phyloP scores from a whole-genome alignment of 1,140 invertebrate genomes.

The Anoplolepis gracilipes region DNA sequence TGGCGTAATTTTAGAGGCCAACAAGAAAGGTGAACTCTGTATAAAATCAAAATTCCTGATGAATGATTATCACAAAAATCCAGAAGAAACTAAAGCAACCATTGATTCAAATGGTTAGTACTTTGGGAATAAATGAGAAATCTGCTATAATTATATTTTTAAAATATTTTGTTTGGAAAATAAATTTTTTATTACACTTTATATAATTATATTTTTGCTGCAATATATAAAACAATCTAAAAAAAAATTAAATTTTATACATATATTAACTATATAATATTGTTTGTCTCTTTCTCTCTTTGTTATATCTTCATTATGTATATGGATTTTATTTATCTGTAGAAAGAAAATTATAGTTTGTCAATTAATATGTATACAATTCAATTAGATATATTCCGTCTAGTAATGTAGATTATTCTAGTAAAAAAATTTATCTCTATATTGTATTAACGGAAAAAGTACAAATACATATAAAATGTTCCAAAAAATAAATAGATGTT shows the following conservation, averaged over 20 bases:
- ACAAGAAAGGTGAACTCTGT: constrained; percentile 82
- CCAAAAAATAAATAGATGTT: not conserved
- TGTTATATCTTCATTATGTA: not conserved
- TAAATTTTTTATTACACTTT: not conserved
- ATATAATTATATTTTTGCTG: not conserved
- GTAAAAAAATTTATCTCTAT: not conserved
- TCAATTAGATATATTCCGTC: not conserved
- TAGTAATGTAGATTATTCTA: not conserved
- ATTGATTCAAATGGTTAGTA: constrained; percentile 85
- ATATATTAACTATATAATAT: not conserved
- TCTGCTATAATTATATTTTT: not conserved
- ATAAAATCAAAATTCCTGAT: constrained; percentile 78
- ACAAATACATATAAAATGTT: not conserved
- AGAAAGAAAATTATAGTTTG: not conserved
- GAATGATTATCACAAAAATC: constrained; percentile 73
- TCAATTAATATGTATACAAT: not conserved
- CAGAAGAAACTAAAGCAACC: constrained; percentile 82
- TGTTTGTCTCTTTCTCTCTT: not conserved
- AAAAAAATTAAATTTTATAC: not conserved
- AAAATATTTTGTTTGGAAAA: not conserved
- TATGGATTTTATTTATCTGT: not conserved
- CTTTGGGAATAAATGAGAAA: not conserved
- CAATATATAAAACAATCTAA: not conserved
- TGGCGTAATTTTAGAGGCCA: constrained; percentile 77
- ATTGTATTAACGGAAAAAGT: not conserved